These are phyloP conservation scores for Peromyscus leucopus DNA, from an alignment of 2,113 vertebrate genomes.

Conservation along the genomic window DNA sequence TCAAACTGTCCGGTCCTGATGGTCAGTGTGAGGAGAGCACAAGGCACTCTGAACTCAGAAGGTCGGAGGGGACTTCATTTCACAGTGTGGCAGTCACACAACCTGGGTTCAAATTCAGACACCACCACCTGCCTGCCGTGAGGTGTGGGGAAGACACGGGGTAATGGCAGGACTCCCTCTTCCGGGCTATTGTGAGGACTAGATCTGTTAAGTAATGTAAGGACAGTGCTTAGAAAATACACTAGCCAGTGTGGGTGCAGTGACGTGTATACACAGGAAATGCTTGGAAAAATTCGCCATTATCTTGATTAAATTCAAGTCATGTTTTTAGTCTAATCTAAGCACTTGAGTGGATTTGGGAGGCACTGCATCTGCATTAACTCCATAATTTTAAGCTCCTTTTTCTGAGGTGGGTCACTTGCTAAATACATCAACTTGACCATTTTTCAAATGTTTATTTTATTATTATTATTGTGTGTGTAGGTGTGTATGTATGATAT, in stretches of 20 bases:
- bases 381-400: constrained; percentile 33
- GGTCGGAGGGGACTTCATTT: background rate
- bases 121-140: background rate
- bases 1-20: background rate
- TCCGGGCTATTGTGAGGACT: background rate
- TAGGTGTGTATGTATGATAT: background rate
- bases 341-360: background rate
- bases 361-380: background rate
- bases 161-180: background rate
- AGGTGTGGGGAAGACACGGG: background rate
- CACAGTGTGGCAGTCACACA: background rate
- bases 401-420: constrained; percentile 16
- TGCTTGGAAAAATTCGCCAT: constrained; percentile 40
- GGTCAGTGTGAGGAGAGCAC: background rate
- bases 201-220: constrained; percentile 22
- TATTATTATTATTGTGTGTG: background rate
- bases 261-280: background rate
- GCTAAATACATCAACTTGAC: background rate
- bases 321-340: background rate
- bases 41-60: background rate
- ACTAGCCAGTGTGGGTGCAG: background rate
- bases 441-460: background rate
- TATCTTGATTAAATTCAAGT: constrained; percentile 30
- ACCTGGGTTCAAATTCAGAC: background rate
- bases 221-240: constrained; percentile 28